phyloP scores from a whole-genome alignment of 1,140 invertebrate species.

The Zophobas atratus region DNA sequence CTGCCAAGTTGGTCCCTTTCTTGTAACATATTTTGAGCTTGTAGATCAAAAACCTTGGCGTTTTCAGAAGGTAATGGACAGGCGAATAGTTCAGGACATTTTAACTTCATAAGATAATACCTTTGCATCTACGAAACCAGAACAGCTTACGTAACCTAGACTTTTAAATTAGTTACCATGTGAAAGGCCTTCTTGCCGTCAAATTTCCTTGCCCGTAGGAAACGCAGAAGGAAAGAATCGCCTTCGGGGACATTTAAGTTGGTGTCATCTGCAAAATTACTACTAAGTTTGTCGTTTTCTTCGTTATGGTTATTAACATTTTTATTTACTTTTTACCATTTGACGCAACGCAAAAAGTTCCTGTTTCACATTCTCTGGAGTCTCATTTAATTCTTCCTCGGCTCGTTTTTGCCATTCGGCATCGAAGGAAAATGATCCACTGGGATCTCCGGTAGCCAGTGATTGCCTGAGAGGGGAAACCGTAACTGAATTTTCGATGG shows the following conservation, averaged over 20 bases:
- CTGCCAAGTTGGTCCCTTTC: conserved; percentile 65
- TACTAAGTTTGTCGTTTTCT: conserved; percentile 37
- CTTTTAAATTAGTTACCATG: conserved; percentile 62
- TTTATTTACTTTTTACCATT: conserved; percentile 63
- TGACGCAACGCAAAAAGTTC: conserved; percentile 59
- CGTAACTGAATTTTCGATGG: conserved; percentile 27
- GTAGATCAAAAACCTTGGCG: conserved; percentile 64
- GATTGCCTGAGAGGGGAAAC: conserved; percentile 33
- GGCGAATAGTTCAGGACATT: conserved; percentile 67
- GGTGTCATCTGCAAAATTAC: conserved; percentile 64
- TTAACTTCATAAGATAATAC: conserved; percentile 68
- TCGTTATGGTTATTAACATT: conserved; percentile 7
- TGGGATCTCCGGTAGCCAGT: conserved; percentile 25
- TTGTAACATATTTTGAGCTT: conserved; percentile 67
- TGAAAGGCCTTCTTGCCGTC: conserved; percentile 71
- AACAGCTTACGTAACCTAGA: not conserved
- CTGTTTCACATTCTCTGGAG: conserved; percentile 60
- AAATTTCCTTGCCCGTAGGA: conserved; percentile 73
- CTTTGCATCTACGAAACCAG: conserved; percentile 63
- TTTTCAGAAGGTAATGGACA: conserved; percentile 66
- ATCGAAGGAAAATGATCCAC: conserved; percentile 43
- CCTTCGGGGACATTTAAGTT: conserved; percentile 68
- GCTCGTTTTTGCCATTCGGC: conserved; percentile 63
- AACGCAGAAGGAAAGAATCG: conserved; percentile 72
- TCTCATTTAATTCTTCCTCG: conserved; percentile 65